Evolutionary conservation across 2,797 vertebrate species (phyloP).

Genomic region (Enteromius anoplus): DNA sequence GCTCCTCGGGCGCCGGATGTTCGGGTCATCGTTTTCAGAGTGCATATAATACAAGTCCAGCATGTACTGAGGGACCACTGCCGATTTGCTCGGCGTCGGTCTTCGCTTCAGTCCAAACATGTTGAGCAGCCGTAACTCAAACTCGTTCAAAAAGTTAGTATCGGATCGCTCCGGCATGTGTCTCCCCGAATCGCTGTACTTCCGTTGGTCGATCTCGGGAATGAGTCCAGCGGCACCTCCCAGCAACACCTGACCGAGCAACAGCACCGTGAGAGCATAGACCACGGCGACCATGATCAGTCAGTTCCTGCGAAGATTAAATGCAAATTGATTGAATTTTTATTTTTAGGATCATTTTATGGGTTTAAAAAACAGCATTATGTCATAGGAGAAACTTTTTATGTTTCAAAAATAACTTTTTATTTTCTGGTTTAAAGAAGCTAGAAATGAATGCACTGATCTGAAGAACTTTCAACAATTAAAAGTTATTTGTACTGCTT

Average conservation of each 20-base stretch:
- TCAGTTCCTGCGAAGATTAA: slow-evolving; percentile 83
- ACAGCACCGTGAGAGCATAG: slow-evolving; percentile 94
- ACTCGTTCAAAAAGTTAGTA: slow-evolving; percentile 86
- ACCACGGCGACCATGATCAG: slow-evolving; percentile 98
- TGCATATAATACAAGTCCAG: slow-evolving; percentile 94
- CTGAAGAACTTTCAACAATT: not conserved
- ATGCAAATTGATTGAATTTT: not conserved
- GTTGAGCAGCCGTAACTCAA: slow-evolving; percentile 92
- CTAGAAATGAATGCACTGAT: not conserved
- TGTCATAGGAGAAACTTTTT: not conserved
- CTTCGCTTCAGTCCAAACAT: slow-evolving; percentile 95
- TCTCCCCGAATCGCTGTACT: slow-evolving; percentile 84
- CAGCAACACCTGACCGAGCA: slow-evolving; percentile 95
- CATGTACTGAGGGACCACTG: slow-evolving; percentile 95
- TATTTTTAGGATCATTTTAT: not conserved
- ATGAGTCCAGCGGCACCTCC: slow-evolving; percentile 92
- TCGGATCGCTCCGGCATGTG: slow-evolving; percentile 87
- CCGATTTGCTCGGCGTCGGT: slow-evolving; percentile 89
- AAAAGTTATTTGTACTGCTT: not conserved
- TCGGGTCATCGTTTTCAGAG: slow-evolving; percentile 84
- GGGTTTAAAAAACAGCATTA: not conserved
- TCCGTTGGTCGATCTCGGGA: slow-evolving; percentile 92
- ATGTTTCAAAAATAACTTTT: not conserved
- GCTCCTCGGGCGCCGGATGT: slow-evolving; percentile 77
- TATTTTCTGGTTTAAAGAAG: not conserved